Evolutionary conservation across 2,797 vertebrate genomes (phyloP).

Genomic region (Gallinago nigripennis): DNA sequence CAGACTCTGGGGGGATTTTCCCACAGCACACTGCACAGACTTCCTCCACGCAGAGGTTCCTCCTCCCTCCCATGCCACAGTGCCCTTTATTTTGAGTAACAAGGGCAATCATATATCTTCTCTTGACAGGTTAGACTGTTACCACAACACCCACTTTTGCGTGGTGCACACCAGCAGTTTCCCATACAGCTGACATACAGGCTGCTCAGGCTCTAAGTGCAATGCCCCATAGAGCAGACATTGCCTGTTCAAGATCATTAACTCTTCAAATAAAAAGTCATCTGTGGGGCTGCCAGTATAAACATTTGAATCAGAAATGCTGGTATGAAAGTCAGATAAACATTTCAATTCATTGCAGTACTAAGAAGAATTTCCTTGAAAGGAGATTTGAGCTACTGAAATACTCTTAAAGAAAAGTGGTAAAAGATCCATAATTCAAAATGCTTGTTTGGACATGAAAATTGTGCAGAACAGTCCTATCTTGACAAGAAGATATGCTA

Average conservation of each 20-base stretch:
- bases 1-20: neutral
- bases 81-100: neutral
- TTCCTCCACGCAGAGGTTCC: neutral
- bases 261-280: neutral
- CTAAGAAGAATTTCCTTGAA: neutral
- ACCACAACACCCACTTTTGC: fast-evolving
- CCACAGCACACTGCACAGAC: fast-evolving
- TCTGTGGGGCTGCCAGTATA: neutral
- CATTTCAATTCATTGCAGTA: neutral
- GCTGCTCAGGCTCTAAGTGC: fast-evolving
- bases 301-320: conserved; percentile 1
- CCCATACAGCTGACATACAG: fast-evolving
- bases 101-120: neutral
- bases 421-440: neutral
- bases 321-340: neutral
- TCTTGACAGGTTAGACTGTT: neutral
- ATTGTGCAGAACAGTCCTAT: neutral
- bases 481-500: neutral
- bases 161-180: fast-evolving
- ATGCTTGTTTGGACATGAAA: neutral
- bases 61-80: neutral
- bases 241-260: neutral
- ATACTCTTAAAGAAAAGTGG: neutral
- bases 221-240: neutral
- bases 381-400: neutral